These are phyloP conservation scores for Eptesicus fuscus DNA, from an alignment of 2,113 vertebrate species.

Conservation along the genomic window DNA sequence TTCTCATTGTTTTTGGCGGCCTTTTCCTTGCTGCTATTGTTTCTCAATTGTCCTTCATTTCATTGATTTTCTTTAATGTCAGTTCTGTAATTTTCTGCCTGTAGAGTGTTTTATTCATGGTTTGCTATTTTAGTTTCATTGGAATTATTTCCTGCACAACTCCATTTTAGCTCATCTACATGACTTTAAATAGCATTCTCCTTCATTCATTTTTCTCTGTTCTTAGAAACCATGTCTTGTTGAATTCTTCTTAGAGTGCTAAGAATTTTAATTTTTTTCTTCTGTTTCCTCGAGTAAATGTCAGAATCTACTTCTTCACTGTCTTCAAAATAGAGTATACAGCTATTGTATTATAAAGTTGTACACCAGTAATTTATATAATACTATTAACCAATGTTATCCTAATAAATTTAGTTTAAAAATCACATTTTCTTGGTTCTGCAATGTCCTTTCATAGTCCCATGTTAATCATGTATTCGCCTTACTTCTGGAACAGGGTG, in stretches of 20 bases:
- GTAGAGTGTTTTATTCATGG: background rate
- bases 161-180: background rate
- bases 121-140: background rate
- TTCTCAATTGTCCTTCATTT: background rate
- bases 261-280: background rate
- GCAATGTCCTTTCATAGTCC: background rate
- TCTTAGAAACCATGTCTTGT: background rate
- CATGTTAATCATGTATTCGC: background rate
- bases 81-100: background rate
- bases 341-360: background rate
- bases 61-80: background rate
- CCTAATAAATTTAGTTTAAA: background rate
- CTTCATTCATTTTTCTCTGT: slow-evolving; percentile 1
- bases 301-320: background rate
- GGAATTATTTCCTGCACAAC: background rate
- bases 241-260: background rate
- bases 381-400: background rate
- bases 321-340: background rate
- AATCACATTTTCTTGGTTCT: background rate
- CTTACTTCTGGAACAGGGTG: background rate
- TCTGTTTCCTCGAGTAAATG: background rate
- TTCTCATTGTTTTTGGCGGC: background rate
- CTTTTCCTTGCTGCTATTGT: background rate
- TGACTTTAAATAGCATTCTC: background rate
- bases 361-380: background rate